phyloP scores from a whole-genome alignment of 2,888 invertebrate species.

The Baronia brevicornis region DNA sequence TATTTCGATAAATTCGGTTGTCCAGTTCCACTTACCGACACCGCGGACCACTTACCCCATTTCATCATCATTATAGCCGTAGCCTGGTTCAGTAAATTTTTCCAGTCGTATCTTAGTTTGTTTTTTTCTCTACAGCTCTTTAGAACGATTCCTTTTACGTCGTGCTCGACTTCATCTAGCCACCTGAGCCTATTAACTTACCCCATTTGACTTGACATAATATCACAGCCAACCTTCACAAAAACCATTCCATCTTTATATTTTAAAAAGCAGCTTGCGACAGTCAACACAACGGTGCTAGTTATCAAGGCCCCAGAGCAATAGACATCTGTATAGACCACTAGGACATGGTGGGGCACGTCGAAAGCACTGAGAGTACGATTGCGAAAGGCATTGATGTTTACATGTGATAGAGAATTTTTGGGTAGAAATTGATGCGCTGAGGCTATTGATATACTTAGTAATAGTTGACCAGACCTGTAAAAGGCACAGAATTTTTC shows the following conservation, averaged over 20 bases:
- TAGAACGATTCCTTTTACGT: no score
- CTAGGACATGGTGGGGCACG: slow-evolving; percentile 43
- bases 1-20: no score
- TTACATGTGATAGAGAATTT: slow-evolving; percentile 6
- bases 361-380: slow-evolving; percentile 20
- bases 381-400: slow-evolving; percentile 5
- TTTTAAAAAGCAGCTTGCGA: slow-evolving; percentile 44
- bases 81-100: no score
- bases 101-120: no score
- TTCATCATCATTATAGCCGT: no score
- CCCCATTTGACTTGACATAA: slow-evolving; percentile 37
- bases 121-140: no score
- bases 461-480: no score
- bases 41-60: slow-evolving; percentile 17
- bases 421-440: slow-evolving; percentile 19
- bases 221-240: slow-evolving; percentile 44
- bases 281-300: slow-evolving; percentile 45
- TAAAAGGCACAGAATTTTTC: no score
- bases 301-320: slow-evolving; percentile 52
- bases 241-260: slow-evolving; percentile 22
- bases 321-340: slow-evolving; percentile 40
- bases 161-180: no score
- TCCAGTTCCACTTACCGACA: no score
- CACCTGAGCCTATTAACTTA: no score
- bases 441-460: no score